Base-by-base conservation (phyloP, 2,888 invertebrate genomes). In the Ligdia adustata region DNA sequence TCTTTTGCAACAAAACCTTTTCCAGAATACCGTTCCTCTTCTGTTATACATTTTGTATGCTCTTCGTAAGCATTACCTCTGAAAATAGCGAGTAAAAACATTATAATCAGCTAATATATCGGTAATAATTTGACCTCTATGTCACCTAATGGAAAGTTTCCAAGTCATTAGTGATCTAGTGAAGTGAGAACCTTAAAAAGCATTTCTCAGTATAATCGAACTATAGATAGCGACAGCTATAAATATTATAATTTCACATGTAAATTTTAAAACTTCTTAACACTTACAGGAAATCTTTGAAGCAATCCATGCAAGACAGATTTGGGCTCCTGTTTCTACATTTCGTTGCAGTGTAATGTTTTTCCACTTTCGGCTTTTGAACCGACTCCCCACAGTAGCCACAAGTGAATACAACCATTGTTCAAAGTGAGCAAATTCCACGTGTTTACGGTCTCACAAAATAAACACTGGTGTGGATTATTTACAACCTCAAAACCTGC, bases 321-420 rank as follows among this genome's bases (percentile, higher is more conserved):
- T 93, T 93, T 55, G 94, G 92, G 34, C 91, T 91, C 7, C 90
- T 90, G 57, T 91, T 91, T 40, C 95, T 92, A 73, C 97, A 98
- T 72, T 92, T 92, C 37, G 92, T 92, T 57, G 92, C 92, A 58
- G 92, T 91, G 72, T 95, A 95, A 82, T 98, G 98, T 71, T 97
- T 97, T 60, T 96, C 97, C 0, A 98, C 98, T 75, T 95, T 94
- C 14, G 96, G 95, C 75, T 99, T 99, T 76, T 98, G 97, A 20
- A 98, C 83, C 24, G 97, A 94, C 52, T 97, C 97, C 0, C 98
- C 98, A 77, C 99, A 99, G 61, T 94, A 92, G 65, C 96, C 95
- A 79, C 99, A 99, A 6, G 96, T 96, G 78, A 99, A 99, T 40
- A 97, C 95, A 28, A 99, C 99, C 99, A 99, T 99, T 29, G 62